Percentiles rank a stretch among this genome's conserved stretches.
Conservation (phyloP, 35 echinoderm and acorn worm species). For the Strongylocentrotus purpuratus region DNA sequence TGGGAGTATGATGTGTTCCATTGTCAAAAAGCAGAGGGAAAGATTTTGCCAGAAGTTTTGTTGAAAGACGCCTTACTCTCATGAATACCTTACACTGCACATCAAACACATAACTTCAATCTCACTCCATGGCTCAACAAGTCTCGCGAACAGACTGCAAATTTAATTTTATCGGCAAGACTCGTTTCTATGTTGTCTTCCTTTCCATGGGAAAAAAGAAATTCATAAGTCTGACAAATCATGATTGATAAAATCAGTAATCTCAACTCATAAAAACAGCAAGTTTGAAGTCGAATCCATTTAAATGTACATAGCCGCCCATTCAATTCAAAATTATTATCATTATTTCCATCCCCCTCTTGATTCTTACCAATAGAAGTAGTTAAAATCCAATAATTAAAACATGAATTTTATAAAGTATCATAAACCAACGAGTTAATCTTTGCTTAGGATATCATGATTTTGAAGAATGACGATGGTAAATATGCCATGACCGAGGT, state of each 20-base stretch:
- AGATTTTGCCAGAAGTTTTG: background rate
- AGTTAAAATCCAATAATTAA: too few relatives aligned
- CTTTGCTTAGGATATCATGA: background rate
- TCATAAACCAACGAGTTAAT: background rate
- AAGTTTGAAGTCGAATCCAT: background rate
- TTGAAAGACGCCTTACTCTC: background rate
- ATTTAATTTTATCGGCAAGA: background rate
- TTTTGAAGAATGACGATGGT: background rate
- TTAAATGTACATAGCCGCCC: too few relatives aligned
- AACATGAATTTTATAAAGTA: too few relatives aligned
- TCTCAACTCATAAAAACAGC: background rate
- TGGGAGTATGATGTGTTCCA: too few relatives aligned
- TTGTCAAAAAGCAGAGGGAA: too few relatives aligned
- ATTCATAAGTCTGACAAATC: background rate
- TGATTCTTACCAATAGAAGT: too few relatives aligned
- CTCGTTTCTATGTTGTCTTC: background rate
- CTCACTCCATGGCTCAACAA: background rate
- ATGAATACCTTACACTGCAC: background rate
- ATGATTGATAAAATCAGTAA: background rate
- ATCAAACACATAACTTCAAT: background rate
- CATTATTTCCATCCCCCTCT: too few relatives aligned
- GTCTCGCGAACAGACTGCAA: background rate
- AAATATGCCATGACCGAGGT: background rate
- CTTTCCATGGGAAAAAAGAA: background rate
- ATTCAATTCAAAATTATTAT: too few relatives aligned